Evolutionary conservation across 2,797 vertebrate genomes (phyloP), one percentile per base, ranked within the genome.

Genomic region (Antrozous pallidus): DNA sequence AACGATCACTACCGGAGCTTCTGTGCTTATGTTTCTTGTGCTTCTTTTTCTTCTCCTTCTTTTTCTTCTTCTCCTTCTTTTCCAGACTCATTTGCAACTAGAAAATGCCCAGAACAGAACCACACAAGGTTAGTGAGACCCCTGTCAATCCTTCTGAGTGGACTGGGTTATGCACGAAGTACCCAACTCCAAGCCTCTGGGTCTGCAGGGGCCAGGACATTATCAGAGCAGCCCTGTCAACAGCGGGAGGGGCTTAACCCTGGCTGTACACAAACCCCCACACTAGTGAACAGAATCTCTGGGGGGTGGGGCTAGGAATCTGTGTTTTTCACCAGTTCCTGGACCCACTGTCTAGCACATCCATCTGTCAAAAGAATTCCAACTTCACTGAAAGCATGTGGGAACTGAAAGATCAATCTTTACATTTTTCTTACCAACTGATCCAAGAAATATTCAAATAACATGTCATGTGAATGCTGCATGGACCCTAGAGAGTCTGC

Each of bases 1-100:
- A 98, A 14, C 94, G 97, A 22, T 95, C 97, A 11, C 98, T 98
- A 81, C 98, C 98, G 0, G 98, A 98, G 86, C 98, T 98, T 40
- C 98, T 98, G 36, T 98, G 99, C 20, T 98, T 99, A 49, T 98
- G 99, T 54, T 99, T 99, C 97, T 97, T 98, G 95, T 98, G 98
- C 58, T 98, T 98, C 97, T 98, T 98, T 78, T 98, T 98, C 96
- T 98, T 98, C 91, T 98, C 98, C 91, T 98, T 98, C 95, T 98
- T 98, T 90, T 98, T 99, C 97, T 99, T 98, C 16, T 98, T 99
- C 91, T 99, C 99, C 85, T 99, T 99, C 92, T 99, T 99, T 18
- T 99, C 99, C 28, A 99, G 98, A 94, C 99, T 99, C 96, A 98
- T 99, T 51, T 99, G 99, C 95, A 99, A 97, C 99, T 99, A 95